A percentile compares a stretch with the other conserved stretches of the same genome.
Evolutionary conservation across 2,797 vertebrate genomes (phyloP).

Genomic region (Anomalospiza imberbis): DNA sequence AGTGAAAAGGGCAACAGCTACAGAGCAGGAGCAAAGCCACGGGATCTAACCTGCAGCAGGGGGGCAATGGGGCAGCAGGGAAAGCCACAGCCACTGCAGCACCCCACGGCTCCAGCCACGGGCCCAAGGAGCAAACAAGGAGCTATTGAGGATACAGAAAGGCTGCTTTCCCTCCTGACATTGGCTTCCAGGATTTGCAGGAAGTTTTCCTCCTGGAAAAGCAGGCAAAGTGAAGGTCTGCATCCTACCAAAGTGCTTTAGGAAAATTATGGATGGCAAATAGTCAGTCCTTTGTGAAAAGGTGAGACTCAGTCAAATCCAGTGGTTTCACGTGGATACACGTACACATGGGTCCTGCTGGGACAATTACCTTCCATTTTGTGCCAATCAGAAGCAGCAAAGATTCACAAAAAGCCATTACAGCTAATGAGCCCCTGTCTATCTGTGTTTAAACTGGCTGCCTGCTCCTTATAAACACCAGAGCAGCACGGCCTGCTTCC

Average conservation of each 20-base stretch:
- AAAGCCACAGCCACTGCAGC: too few species aligned
- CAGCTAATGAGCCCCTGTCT: not conserved
- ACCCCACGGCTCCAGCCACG: not conserved
- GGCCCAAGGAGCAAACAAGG: not conserved
- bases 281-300: not conserved
- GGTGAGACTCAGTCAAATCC: not conserved
- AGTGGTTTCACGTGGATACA: not conserved
- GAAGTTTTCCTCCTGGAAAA: not conserved
- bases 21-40: not conserved
- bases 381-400: not conserved
- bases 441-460: not conserved
- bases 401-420: not conserved
- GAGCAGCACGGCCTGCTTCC: not conserved
- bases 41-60: fast-evolving
- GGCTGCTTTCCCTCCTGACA: not conserved
- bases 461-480: not conserved
- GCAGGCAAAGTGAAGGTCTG: not conserved
- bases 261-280: not conserved
- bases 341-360: not conserved
- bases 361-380: not conserved
- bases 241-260: fast-evolving
- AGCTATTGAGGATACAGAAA: not conserved
- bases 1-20: not conserved
- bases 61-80: fast-evolving
- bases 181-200: not conserved